Conservation (phyloP, 1,140 invertebrate genomes). For the Brachionus asplanchnoidis region DNA sequence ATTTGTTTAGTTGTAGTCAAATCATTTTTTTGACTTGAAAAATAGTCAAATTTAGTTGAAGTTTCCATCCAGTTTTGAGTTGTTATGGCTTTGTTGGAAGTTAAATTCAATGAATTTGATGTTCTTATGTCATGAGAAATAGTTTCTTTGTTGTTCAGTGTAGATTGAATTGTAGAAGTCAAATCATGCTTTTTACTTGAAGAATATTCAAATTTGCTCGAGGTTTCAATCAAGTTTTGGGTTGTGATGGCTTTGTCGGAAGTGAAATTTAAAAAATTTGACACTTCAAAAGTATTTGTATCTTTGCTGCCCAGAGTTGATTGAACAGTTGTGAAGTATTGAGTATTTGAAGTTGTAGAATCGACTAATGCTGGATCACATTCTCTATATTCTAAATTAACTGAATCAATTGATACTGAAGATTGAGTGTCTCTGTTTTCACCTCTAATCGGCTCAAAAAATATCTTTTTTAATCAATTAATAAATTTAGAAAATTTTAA, state of each 20-base stretch:
- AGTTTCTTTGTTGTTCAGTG: no score
- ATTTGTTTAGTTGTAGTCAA: neutral
- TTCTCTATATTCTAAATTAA: neutral
- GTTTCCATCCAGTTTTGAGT: neutral
- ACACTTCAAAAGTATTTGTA: no score
- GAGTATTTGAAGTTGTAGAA: neutral
- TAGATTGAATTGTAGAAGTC: no score
- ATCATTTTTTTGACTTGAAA: neutral
- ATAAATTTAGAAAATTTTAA: neutral
- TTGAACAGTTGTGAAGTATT: neutral
- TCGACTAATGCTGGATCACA: neutral
- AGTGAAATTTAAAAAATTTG: no score
- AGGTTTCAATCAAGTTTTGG: neutral
- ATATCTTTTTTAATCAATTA: neutral
- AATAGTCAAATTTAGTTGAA: neutral
- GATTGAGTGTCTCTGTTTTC: neutral
- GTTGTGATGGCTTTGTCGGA: no score
- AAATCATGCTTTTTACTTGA: no score
- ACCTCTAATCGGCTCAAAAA: conserved; percentile 8
- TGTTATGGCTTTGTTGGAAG: neutral
- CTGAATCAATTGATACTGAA: conserved; percentile 12
- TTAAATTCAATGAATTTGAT: neutral
- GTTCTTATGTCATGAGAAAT: neutral
- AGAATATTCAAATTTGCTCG: neutral
- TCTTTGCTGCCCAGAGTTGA: neutral